These are phyloP conservation scores for Dynastes hyllus DNA, from an alignment of 2,888 invertebrate genomes.

Conservation along the genomic window DNA sequence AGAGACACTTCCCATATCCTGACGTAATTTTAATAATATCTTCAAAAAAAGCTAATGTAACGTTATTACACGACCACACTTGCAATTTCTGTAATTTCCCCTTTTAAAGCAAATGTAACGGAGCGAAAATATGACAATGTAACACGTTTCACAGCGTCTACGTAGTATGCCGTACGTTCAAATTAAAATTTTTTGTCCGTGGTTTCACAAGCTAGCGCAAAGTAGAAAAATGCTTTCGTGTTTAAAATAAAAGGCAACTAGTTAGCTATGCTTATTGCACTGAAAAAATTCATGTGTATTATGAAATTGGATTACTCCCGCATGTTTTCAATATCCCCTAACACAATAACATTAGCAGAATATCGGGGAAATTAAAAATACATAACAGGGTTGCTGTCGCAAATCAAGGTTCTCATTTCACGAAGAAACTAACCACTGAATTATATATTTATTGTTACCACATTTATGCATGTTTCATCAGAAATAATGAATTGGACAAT, in stretches of 20 bases:
- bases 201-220: neutral
- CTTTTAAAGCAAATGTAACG: conserved; percentile 4
- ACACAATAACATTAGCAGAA: too few relatives aligned
- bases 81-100: neutral
- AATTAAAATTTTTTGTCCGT: conserved; percentile 1
- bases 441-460: too few relatives aligned
- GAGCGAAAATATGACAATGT: neutral
- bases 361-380: too few relatives aligned
- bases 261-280: neutral
- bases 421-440: too few relatives aligned
- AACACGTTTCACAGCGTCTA: neutral
- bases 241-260: neutral
- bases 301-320: too few relatives aligned
- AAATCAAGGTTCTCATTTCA: too few relatives aligned
- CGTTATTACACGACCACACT: neutral
- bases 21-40: conserved; percentile 1
- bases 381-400: too few relatives aligned
- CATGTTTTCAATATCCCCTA: too few relatives aligned
- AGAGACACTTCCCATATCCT: too few relatives aligned
- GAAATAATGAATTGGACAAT: too few relatives aligned
- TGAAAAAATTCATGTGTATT: too few relatives aligned
- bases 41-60: neutral
- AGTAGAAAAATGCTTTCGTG: neutral
- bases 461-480: too few relatives aligned
- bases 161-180: neutral